Conservation (phyloP, 2,113 vertebrate species). For the Bubo blakistoni region DNA sequence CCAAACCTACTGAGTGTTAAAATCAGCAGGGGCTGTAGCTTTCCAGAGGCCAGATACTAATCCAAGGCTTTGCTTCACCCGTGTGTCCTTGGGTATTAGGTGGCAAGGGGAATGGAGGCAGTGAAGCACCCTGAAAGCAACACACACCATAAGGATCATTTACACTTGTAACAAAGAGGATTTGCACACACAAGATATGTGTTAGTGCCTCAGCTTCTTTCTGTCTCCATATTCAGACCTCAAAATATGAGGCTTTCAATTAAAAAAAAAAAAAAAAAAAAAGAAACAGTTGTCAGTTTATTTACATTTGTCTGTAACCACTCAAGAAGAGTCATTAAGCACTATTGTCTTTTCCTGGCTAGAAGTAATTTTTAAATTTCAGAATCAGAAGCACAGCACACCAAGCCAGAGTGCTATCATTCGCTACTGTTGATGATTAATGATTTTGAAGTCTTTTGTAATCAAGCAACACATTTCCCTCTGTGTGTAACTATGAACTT, state of each 20-base stretch:
- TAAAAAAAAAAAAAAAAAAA: neutral
- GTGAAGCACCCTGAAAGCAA: neutral
- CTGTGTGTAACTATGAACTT: neutral
- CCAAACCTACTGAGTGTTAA: slow-evolving; percentile 36
- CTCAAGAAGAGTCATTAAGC: neutral
- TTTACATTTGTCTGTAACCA: neutral
- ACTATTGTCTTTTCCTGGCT: neutral
- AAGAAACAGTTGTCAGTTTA: neutral
- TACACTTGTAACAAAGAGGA: neutral
- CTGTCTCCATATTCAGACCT: neutral
- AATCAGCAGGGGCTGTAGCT: neutral
- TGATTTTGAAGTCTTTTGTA: neutral
- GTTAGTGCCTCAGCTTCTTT: neutral
- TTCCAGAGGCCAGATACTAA: neutral
- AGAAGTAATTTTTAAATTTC: neutral
- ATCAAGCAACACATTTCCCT: neutral
- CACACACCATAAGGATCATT: rapidly evolving
- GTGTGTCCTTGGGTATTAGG: neutral
- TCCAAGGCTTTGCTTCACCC: slow-evolving; percentile 35
- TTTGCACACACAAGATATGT: rapidly evolving
- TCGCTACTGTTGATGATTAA: neutral
- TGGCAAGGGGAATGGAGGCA: neutral
- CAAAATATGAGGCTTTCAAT: neutral
- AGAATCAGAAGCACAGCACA: neutral
- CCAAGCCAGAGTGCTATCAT: neutral